Percentiles rank a stretch among this genome's conserved stretches.
Evolutionary conservation across 2,797 vertebrate species (phyloP).

Genomic region (Scarus forsteni): DNA sequence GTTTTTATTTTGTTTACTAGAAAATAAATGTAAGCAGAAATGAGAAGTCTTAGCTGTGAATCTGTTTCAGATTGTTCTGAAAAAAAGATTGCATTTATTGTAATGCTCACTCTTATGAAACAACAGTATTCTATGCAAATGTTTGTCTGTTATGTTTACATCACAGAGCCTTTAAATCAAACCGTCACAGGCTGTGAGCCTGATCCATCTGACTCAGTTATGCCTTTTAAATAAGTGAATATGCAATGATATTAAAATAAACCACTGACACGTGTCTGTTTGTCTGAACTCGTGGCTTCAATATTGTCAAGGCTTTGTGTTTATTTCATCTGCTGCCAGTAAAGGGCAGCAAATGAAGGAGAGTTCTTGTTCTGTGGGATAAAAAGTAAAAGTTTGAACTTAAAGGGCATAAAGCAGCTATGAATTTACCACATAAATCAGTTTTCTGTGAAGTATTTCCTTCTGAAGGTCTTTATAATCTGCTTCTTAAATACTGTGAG

Average conservation of each 20-base stretch:
- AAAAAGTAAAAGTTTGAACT: too few relatives aligned
- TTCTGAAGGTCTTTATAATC: too few relatives aligned
- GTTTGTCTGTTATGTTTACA: constrained; percentile 7
- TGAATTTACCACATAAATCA: too few relatives aligned
- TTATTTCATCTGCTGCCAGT: neutral
- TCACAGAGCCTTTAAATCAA: constrained; percentile 32
- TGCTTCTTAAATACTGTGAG: too few relatives aligned
- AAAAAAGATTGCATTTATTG: constrained; percentile 28
- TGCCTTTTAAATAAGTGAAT: neutral
- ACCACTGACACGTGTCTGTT: neutral
- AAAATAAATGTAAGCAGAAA: constrained; percentile 10
- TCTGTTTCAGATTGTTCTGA: constrained; percentile 39
- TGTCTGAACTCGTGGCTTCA: neutral
- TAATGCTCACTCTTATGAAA: constrained; percentile 41
- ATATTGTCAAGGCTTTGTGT: too few relatives aligned
- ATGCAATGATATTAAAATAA: neutral
- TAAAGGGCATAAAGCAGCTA: too few relatives aligned
- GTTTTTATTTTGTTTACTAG: constrained; percentile 35
- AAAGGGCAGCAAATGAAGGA: constrained; percentile 3
- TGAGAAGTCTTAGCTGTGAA: constrained; percentile 13
- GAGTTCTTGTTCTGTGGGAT: too few relatives aligned
- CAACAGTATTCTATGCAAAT: constrained; percentile 36
- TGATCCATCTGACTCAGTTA: constrained; percentile 4
- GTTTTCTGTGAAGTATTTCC: too few relatives aligned
- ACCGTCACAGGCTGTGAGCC: constrained; percentile 8